Base-by-base conservation (phyloP, 1,140 invertebrate genomes). In the Zeugodacus cucurbitae region DNA sequence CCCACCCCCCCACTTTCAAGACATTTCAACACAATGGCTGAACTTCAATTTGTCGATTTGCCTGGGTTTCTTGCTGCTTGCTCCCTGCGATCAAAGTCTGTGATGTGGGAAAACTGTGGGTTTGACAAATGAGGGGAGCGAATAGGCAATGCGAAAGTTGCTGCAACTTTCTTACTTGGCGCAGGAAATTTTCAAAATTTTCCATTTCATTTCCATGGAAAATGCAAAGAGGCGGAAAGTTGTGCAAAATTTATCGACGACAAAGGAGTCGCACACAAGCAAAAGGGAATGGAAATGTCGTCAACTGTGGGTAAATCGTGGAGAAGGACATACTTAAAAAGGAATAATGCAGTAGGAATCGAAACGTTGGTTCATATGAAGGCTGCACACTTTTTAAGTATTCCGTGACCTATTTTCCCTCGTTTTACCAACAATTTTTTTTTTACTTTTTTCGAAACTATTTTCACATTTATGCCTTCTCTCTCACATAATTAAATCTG, bases 1-100 rank as follows among this genome's bases (percentile, higher is more conserved):
- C 22, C 22, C 74, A 48, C n/a, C n/a, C n/a, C n/a, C n/a, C n/a
- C n/a, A n/a, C n/a, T n/a, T n/a, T n/a, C n/a, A n/a, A n/a, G n/a
- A n/a, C n/a, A n/a, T n/a, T 82, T 82, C 7, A 82, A 82, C 22
- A 82, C 41, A 82, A 82, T 82, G 74, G 41, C 29, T 82, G 74
- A 82, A 82, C n/a, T 82, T 82, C 41, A 26, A 82, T 82, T 82
- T 48, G 22, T 48, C 37, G 41, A 82, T 82, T 82, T 82, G n/a
- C 74, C n/a, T 29, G 74, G 26, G 44, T 82, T 48, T 82, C 41
- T 48, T 48, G 74, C 41, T 29, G 74, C 26, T 34, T 10, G 26
- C 67, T 48, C 22, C 44, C 48, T 4, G n/a, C 48, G 41, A 48
- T 48, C 37, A 26, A 48, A 41, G 22, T 10, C 37, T 26, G 22